phyloP scores from a whole-genome alignment of 2,888 invertebrate genomes.

The Pristionchus exspectatus region DNA sequence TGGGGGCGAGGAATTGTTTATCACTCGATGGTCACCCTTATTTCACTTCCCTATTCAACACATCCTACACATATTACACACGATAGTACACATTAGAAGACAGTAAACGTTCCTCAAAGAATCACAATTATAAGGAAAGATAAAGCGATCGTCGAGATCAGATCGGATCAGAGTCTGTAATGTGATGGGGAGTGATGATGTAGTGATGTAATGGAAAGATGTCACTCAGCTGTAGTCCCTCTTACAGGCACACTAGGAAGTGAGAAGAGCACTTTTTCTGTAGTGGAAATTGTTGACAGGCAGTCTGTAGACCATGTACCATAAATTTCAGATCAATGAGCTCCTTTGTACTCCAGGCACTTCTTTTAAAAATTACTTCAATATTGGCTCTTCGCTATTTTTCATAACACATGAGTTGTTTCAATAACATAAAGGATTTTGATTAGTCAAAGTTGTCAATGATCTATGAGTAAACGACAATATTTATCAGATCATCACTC shows the following conservation, averaged over 20 bases:
- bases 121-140: not conserved
- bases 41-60: not conserved
- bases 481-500: not conserved
- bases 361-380: not conserved
- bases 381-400: not conserved
- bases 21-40: not conserved
- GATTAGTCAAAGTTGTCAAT: not conserved
- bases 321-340: too few relatives aligned
- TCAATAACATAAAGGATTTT: too few relatives aligned
- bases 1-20: not conserved
- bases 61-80: not conserved
- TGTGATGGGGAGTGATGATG: not conserved
- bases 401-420: not conserved
- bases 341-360: too few relatives aligned
- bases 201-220: not conserved
- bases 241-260: not conserved
- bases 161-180: constrained; percentile 11
- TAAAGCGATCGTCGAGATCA: not conserved
- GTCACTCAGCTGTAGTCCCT: not conserved
- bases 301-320: too few relatives aligned
- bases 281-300: too few relatives aligned
- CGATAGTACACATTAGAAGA: not conserved
- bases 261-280: not conserved
- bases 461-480: not conserved
- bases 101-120: not conserved